A percentile compares a stretch with the other conserved stretches of the same genome.
Evolutionary conservation across 2,888 invertebrate genomes (phyloP).

Genomic region (Ectropis crepuscularia): DNA sequence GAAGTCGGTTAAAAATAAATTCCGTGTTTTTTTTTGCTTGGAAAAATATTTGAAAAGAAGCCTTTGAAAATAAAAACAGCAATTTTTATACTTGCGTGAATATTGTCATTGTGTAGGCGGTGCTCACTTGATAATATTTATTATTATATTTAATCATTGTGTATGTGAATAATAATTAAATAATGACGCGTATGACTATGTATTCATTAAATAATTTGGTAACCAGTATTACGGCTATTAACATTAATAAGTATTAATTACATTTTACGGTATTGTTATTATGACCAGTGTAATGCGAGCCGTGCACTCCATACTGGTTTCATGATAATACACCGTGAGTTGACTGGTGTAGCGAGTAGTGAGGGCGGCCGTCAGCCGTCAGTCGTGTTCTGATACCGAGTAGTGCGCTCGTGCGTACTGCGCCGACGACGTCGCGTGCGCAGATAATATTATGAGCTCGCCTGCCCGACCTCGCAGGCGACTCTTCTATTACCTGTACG

Average conservation of each 20-base stretch:
- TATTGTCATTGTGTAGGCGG: neutral
- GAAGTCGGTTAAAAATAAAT: too few species aligned
- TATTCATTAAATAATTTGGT: slow-evolving; percentile 12
- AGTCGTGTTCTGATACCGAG: slow-evolving; percentile 65
- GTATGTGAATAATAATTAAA: neutral
- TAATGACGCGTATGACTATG: neutral
- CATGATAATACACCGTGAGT: slow-evolving; percentile 35
- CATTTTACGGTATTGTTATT: slow-evolving; percentile 38
- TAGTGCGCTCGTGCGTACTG: slow-evolving; percentile 66
- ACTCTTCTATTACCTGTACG: slow-evolving; percentile 62
- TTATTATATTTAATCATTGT: neutral
- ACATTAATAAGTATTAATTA: slow-evolving; percentile 26
- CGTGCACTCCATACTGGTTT: slow-evolving; percentile 44
- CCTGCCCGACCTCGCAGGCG: slow-evolving; percentile 59
- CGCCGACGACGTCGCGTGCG: slow-evolving; percentile 56
- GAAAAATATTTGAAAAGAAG: neutral
- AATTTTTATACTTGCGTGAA: neutral
- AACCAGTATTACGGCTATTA: slow-evolving; percentile 14
- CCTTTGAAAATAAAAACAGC: neutral
- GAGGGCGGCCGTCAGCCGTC: slow-evolving; percentile 57
- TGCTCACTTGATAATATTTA: too few species aligned
- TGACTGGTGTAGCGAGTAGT: slow-evolving; percentile 57
- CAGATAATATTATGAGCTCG: slow-evolving; percentile 68
- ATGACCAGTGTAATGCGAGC: slow-evolving; percentile 43
- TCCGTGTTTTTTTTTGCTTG: too few species aligned